A percentile compares a stretch with the other conserved stretches of the same genome.
These are phyloP conservation scores for Xylocampa areola DNA, from an alignment of 2,888 invertebrate species.

Conservation along the genomic window DNA sequence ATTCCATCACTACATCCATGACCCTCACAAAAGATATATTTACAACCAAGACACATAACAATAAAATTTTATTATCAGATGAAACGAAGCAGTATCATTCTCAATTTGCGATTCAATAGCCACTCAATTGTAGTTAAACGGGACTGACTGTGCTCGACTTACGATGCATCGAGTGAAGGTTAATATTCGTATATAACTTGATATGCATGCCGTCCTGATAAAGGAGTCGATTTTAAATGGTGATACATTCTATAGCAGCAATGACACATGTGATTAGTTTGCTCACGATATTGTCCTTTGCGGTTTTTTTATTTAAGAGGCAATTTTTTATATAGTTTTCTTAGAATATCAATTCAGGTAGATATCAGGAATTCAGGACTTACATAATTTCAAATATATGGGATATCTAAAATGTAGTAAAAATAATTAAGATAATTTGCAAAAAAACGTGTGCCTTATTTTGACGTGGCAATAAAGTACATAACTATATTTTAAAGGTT, in stretches of 20 bases:
- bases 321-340: too few relatives aligned
- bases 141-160: constrained; percentile 21
- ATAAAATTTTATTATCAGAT: constrained; percentile 40
- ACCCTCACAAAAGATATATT: constrained; percentile 31
- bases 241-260: background rate
- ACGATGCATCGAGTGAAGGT: constrained; percentile 17
- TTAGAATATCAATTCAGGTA: too few relatives aligned
- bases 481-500: too few relatives aligned
- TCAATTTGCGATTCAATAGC: constrained; percentile 53
- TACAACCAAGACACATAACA: constrained; percentile 16
- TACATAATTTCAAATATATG: too few relatives aligned
- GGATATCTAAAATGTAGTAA: too few relatives aligned
- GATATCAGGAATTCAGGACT: too few relatives aligned
- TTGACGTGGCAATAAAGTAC: too few relatives aligned
- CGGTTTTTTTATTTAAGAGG: too few relatives aligned
- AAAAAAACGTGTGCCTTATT: too few relatives aligned
- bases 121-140: constrained; percentile 51
- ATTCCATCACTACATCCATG: constrained; percentile 13
- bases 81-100: constrained; percentile 31
- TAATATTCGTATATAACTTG: background rate
- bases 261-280: too few relatives aligned
- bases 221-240: background rate
- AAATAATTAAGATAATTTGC: too few relatives aligned
- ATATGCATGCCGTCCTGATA: background rate
- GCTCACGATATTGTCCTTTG: too few relatives aligned